Base-by-base conservation (phyloP, 2,888 invertebrate species). In the Oeneis ivallda region DNA sequence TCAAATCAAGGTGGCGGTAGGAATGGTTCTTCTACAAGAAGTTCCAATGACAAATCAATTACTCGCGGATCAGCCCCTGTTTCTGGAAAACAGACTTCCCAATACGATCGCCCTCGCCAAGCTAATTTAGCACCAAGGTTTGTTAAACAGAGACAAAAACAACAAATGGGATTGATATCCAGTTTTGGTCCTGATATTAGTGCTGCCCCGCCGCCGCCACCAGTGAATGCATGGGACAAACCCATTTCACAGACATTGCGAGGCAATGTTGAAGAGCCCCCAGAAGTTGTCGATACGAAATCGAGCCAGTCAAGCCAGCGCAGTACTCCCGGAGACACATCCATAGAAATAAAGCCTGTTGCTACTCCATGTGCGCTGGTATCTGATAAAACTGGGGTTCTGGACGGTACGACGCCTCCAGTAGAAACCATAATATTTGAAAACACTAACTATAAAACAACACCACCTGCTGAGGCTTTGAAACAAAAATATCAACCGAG, bases 361-460 rank as follows among this genome's bases (percentile, higher is more conserved):
- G 76, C 79, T 15, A 71, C 81, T 8, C 69, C 81, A 50, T 82
- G 84, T 65, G 71, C 83, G 54, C 76, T 85, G 47, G 80, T 81
- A 66, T 67, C 84, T 61, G 93, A 93, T 72, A 94, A 94, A 77
- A 74, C 87, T 62, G 93, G 93, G 37, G 93, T 95, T 1, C 84
- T 96, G 39, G 95, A 97, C 78, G 95, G 96, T 34, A 93, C 95
- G 4, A 95, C 96, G 6, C 95, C 96, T 0, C 96, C 96, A 1
- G 96, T 97, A 19, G 96, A 96, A 80, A 97, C 97, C 0, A 95
- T 98, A 62, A 97, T 98, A 71, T 97, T 98, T 80, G 97, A 98
- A 80, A 98, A 98, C 82, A 97, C 97, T 1, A 97, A 97, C 83
- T 97, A 96, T 82, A 97, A 97, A 82, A 94, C 95, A 71, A 95